Conservation (phyloP, 2,888 invertebrate genomes). For the Andrena marginata region DNA sequence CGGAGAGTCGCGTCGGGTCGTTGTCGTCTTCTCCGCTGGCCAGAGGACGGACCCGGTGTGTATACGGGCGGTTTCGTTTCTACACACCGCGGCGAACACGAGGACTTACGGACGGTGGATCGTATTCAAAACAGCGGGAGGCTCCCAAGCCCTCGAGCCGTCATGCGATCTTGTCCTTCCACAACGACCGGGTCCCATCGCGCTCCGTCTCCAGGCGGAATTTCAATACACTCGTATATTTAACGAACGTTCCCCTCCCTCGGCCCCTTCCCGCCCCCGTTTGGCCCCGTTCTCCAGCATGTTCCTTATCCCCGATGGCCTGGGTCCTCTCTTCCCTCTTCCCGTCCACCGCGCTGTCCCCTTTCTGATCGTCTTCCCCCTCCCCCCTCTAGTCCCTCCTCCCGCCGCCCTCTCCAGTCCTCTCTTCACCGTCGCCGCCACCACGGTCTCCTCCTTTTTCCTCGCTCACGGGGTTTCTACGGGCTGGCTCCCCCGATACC, state of each 20-base stretch:
- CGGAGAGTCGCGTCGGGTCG: slow-evolving; percentile 77
- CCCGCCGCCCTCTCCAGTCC: slow-evolving; percentile 1
- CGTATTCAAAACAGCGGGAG: slow-evolving; percentile 84
- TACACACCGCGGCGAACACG: slow-evolving; percentile 65
- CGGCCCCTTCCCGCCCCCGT: slow-evolving; percentile 14
- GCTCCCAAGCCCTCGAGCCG: slow-evolving; percentile 77
- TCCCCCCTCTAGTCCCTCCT: slow-evolving; percentile 1
- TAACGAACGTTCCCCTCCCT: slow-evolving; percentile 77
- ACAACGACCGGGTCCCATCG: slow-evolving; percentile 80
- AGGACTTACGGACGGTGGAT: slow-evolving; percentile 72
- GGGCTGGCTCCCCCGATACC: slow-evolving; percentile 58
- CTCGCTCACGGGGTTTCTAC: slow-evolving; percentile 38
- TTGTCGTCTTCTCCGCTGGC: slow-evolving; percentile 70
- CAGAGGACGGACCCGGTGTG: slow-evolving; percentile 59
- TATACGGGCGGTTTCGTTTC: slow-evolving; percentile 63
- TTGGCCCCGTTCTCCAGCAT: slow-evolving; percentile 43
- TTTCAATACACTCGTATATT: slow-evolving; percentile 83
- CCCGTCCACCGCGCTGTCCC: slow-evolving; percentile 26
- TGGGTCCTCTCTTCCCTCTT: slow-evolving; percentile 33
- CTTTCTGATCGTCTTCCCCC: slow-evolving; percentile 32
- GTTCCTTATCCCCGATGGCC: slow-evolving; percentile 48
- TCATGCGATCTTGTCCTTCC: slow-evolving; percentile 82
- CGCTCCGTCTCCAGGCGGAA: slow-evolving; percentile 78
- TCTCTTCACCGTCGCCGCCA: slow-evolving; percentile 35
- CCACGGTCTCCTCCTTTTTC: slow-evolving; percentile 53